Evolutionary conservation across 2,888 invertebrate genomes (phyloP).

Genomic region (Stomorhina lunata): DNA sequence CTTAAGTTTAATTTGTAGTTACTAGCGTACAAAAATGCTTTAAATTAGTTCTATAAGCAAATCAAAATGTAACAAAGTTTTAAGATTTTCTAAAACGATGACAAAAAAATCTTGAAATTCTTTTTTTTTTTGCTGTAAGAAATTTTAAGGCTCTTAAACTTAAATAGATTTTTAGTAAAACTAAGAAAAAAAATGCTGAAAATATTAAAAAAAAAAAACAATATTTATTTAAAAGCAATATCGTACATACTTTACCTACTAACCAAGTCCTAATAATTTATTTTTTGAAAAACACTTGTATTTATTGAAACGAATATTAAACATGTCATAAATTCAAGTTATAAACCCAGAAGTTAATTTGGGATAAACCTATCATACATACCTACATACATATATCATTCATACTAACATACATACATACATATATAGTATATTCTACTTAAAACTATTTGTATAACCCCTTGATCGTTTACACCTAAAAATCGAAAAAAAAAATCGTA

Average conservation of each 20-base stretch:
- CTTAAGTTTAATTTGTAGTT: slow-evolving; percentile 62
- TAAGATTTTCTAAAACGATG: slow-evolving; percentile 26
- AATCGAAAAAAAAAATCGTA: slow-evolving; percentile 65
- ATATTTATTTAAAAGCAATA: no score
- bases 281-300: no score
- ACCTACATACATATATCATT: no score
- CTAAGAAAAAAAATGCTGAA: neutral
- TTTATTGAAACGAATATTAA: slow-evolving; percentile 16
- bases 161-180: no score
- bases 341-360: no score
- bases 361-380: no score
- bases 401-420: no score
- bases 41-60: slow-evolving; percentile 46
- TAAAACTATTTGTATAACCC: no score
- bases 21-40: slow-evolving; percentile 58
- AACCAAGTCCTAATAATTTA: no score
- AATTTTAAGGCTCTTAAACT: slow-evolving; percentile 42
- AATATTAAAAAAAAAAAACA: neutral
- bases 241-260: no score
- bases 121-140: slow-evolving; percentile 54
- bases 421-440: no score
- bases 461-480: slow-evolving; percentile 1
- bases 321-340: no score
- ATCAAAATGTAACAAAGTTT: slow-evolving; percentile 11
- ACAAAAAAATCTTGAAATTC: slow-evolving; percentile 55